Conservation (phyloP, 2,797 vertebrate species). For the Ciconia nigra region DNA sequence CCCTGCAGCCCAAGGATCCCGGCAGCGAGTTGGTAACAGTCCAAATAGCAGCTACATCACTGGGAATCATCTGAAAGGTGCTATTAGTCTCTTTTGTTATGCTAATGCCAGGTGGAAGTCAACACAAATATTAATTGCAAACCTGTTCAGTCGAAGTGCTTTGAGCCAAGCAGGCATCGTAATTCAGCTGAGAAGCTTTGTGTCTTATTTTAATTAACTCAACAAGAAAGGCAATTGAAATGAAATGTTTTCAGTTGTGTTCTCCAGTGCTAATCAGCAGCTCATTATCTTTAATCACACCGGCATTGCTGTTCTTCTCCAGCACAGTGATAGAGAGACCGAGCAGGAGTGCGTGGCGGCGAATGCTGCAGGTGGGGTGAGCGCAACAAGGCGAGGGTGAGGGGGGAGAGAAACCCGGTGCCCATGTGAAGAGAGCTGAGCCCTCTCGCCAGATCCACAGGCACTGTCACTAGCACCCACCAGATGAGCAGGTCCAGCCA, state of each 20-base stretch:
- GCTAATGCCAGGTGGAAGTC: conserved; percentile 27
- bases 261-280: conserved; percentile 50
- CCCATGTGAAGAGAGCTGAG: fast-evolving
- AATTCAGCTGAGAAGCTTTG: neutral
- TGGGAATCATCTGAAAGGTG: neutral
- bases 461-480: fast-evolving
- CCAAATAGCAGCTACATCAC: neutral
- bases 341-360: fast-evolving
- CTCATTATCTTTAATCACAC: conserved; percentile 57
- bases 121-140: conserved; percentile 39
- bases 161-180: neutral
- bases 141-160: neutral
- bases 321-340: fast-evolving
- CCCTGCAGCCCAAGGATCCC: neutral
- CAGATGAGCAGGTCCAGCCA: neutral
- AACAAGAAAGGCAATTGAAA: conserved; percentile 48
- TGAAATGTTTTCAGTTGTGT: conserved; percentile 56
- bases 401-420: fast-evolving
- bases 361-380: neutral
- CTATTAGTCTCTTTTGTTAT: conserved; percentile 29
- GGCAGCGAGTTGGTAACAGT: neutral
- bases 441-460: neutral
- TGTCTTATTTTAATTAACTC: conserved; percentile 45
- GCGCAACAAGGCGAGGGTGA: neutral
- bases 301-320: neutral